A percentile compares a stretch with the other conserved stretches of the same genome.
phyloP scores from a whole-genome alignment of 1,140 invertebrate species.

The Colletes latitarsis region DNA sequence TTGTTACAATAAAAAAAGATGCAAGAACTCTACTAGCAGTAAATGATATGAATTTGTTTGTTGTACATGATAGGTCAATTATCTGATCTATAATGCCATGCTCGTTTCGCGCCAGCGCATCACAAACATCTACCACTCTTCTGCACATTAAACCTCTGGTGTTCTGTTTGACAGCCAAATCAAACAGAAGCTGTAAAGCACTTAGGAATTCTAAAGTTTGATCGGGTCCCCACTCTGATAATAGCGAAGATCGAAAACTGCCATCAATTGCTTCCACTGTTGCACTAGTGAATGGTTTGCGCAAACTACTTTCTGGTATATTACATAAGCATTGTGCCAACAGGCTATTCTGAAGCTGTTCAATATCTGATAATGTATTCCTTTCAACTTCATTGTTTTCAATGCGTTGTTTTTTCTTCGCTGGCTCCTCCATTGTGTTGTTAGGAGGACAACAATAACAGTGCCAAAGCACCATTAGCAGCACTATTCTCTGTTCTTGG shows the following conservation, averaged over 20 bases:
- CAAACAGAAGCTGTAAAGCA: conserved; percentile 90
- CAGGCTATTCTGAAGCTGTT: conserved; percentile 83
- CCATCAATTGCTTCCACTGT: conserved; percentile 81
- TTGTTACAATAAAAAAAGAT: conserved; percentile 91
- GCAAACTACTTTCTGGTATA: conserved; percentile 86
- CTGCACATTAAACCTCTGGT: conserved; percentile 90
- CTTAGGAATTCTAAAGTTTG: conserved; percentile 89
- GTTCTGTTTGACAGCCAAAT: conserved; percentile 92
- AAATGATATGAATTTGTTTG: conserved; percentile 91
- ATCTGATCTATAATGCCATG: conserved; percentile 92
- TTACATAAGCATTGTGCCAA: conserved; percentile 89
- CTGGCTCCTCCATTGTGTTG: conserved; percentile 84
- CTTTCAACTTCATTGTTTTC: conserved; percentile 81
- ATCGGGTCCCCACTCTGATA: conserved; percentile 87
- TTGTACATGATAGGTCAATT: conserved; percentile 88
- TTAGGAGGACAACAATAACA: conserved; percentile 63
- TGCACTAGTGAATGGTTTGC: conserved; percentile 86
- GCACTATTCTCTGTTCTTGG: conserved; percentile 26
- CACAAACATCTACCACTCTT: conserved; percentile 88
- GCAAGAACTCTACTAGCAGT: conserved; percentile 89
- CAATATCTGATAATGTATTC: conserved; percentile 81
- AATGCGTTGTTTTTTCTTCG: conserved; percentile 88
- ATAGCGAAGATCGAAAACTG: conserved; percentile 80
- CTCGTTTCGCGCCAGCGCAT: conserved; percentile 89
- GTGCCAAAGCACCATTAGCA: conserved; percentile 75